A percentile compares a stretch with the other conserved stretches of the same genome.
Conservation (phyloP, 2,888 invertebrate genomes). For the Steinernema carpocapsae region DNA sequence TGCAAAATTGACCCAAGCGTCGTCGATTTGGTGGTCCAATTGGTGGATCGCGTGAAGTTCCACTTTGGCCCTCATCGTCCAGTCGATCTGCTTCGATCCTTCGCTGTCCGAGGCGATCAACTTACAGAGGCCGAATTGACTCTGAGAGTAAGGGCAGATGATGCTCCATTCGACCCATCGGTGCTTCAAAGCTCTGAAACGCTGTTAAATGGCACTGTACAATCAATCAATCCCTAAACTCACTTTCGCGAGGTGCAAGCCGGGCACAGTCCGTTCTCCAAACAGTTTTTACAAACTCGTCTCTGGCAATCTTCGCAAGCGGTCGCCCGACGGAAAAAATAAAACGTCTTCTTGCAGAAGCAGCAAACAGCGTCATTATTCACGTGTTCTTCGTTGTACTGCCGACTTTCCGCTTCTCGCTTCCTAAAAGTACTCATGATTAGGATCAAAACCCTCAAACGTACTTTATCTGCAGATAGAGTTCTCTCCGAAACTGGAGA, state of each 20-base stretch:
- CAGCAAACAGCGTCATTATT: conserved; percentile 26
- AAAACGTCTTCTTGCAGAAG: conserved; percentile 33
- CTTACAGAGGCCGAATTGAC: conserved; percentile 36
- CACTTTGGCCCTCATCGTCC: conserved; percentile 40
- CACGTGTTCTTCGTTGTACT: conserved; percentile 28
- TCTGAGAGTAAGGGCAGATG: conserved; percentile 31
- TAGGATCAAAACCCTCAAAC: neutral
- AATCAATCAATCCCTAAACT: neutral
- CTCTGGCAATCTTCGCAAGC: conserved; percentile 24
- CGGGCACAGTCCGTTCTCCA: conserved; percentile 22
- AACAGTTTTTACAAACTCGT: conserved; percentile 33
- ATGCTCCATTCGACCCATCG: conserved; percentile 36
- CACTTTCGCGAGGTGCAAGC: neutral
- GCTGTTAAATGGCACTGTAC: neutral
- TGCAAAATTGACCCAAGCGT: conserved; percentile 34
- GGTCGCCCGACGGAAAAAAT: conserved; percentile 27
- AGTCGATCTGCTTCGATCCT: conserved; percentile 28
- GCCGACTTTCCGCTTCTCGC: conserved; percentile 16
- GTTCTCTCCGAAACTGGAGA: conserved; percentile 24
- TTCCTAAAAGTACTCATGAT: neutral
- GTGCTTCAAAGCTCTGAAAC: conserved; percentile 23
- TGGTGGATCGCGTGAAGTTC: conserved; percentile 40
- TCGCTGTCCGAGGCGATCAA: conserved; percentile 35
- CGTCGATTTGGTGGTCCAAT: conserved; percentile 36
- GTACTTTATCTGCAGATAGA: conserved; percentile 32